A percentile compares a stretch with the other conserved stretches of the same genome.
Evolutionary conservation across 2,888 invertebrate genomes (phyloP).

Genomic region (Hyalella azteca): DNA sequence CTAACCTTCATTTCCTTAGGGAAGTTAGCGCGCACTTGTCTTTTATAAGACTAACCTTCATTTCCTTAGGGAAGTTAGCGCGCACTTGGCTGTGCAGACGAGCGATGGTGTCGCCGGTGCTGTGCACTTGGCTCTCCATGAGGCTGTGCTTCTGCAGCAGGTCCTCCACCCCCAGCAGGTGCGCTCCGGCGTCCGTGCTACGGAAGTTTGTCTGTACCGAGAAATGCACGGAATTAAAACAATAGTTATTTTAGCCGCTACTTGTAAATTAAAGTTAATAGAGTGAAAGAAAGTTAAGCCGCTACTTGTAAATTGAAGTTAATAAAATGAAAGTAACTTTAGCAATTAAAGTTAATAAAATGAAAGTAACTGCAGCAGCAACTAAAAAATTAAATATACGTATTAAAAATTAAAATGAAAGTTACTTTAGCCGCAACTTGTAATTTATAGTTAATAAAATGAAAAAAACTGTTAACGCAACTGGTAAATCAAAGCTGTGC

Average conservation of each 20-base stretch:
- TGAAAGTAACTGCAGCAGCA: too few species aligned
- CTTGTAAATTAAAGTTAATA: too few species aligned
- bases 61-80: constrained; percentile 57
- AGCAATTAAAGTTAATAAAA: too few species aligned
- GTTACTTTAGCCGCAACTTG: too few species aligned
- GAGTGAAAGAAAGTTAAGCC: too few species aligned
- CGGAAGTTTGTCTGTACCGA: constrained; percentile 71
- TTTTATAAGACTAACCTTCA: constrained; percentile 63
- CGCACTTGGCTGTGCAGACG: constrained; percentile 70
- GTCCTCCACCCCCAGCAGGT: constrained; percentile 93
- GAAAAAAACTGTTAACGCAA: too few species aligned
- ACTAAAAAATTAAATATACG: too few species aligned
- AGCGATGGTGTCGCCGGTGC: constrained; percentile 83
- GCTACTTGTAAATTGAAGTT: too few species aligned
- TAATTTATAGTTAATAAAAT: too few species aligned
- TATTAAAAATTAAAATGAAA: too few species aligned
- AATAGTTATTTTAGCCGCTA: neutral
- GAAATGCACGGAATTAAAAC: neutral
- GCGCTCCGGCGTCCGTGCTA: constrained; percentile 89
- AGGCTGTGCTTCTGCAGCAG: constrained; percentile 91
- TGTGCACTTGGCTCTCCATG: constrained; percentile 87
- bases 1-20: constrained; percentile 61
- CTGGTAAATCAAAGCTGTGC: too few species aligned
- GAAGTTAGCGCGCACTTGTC: neutral
- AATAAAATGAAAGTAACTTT: too few species aligned